Evolutionary conservation across 1,140 invertebrate genomes (phyloP).

Genomic region (Parapsyche elsis): DNA sequence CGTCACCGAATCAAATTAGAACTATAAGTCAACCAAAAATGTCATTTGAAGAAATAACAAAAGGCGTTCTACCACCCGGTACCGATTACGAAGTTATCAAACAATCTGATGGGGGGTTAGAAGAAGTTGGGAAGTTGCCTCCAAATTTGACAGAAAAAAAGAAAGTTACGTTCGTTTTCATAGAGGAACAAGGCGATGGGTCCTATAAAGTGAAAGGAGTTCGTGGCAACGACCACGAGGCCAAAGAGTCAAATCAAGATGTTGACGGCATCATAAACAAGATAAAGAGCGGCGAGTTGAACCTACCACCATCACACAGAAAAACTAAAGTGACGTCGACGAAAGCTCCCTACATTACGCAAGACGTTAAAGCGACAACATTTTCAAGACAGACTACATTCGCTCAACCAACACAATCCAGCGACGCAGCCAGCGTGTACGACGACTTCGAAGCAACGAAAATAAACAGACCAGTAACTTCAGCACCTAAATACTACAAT

Average conservation of each 20-base stretch:
- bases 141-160: constrained; percentile 75
- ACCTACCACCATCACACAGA: constrained; percentile 73
- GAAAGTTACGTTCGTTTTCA: constrained; percentile 85
- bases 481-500: constrained; percentile 51
- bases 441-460: constrained; percentile 53
- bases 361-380: constrained; percentile 62
- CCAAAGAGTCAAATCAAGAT: constrained; percentile 76
- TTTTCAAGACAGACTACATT: constrained; percentile 29
- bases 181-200: constrained; percentile 86
- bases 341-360: constrained; percentile 59
- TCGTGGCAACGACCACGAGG: constrained; percentile 76
- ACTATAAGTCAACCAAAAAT: constrained; percentile 62
- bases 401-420: constrained; percentile 34
- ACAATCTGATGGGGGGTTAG: constrained; percentile 77
- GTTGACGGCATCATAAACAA: constrained; percentile 83
- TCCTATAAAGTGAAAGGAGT: constrained; percentile 85
- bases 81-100: constrained; percentile 81
- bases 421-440: constrained; percentile 39
- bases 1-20: constrained; percentile 59
- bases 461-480: constrained; percentile 39
- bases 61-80: constrained; percentile 79
- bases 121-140: constrained; percentile 75
- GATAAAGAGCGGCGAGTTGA: constrained; percentile 83
- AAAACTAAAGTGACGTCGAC: constrained; percentile 60
- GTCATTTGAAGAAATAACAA: constrained; percentile 79